Percentiles rank a stretch among this genome's conserved stretches.
These are phyloP conservation scores for Apomyelois bistriatella DNA, from an alignment of 2,888 invertebrate genomes.

Conservation along the genomic window DNA sequence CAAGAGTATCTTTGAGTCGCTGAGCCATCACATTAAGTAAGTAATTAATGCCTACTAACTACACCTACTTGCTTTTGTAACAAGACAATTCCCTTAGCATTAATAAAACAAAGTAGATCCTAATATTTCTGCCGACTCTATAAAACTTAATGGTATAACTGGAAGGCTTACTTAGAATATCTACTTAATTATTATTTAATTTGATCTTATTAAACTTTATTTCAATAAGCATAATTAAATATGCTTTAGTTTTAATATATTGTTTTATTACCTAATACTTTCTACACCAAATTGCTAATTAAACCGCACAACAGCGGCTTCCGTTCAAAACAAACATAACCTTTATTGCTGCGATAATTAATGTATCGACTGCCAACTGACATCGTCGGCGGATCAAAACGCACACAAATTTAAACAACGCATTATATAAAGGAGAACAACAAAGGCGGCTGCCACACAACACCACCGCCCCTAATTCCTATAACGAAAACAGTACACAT, in stretches of 20 bases:
- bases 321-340: conserved; percentile 51
- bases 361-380: conserved; percentile 32
- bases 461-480: conserved; percentile 57
- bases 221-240: background rate
- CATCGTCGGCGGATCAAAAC: conserved; percentile 43
- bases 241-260: too few relatives aligned
- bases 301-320: conserved; percentile 36
- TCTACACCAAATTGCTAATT: conserved; percentile 20
- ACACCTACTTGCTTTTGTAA: background rate
- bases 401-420: conserved; percentile 38
- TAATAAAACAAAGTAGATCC: background rate
- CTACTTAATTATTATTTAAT: too few relatives aligned
- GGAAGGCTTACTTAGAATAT: too few relatives aligned
- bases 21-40: too few relatives aligned
- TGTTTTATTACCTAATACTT: background rate
- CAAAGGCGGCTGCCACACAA: conserved; percentile 48
- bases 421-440: conserved; percentile 39
- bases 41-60: too few relatives aligned
- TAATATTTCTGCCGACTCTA: background rate
- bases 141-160: background rate
- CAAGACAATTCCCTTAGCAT: background rate
- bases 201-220: too few relatives aligned
- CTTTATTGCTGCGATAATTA: conserved; percentile 57
- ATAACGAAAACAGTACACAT: conserved; percentile 75
- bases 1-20: too few relatives aligned